These are phyloP conservation scores for Minunthozetes semirufus DNA, from an alignment of 2,888 invertebrate species.

Conservation along the genomic window DNA sequence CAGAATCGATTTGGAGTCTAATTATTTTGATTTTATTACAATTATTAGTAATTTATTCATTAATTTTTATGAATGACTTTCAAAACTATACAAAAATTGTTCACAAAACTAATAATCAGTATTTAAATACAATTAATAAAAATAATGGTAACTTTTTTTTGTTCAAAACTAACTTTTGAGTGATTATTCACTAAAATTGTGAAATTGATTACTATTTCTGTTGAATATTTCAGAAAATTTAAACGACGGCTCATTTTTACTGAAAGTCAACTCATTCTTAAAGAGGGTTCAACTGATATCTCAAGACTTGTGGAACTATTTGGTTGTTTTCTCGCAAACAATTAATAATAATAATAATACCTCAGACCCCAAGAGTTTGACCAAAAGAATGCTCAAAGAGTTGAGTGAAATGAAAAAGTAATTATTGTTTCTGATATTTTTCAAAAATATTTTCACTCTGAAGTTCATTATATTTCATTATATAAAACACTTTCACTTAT, in stretches of 20 bases:
- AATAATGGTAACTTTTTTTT: background rate
- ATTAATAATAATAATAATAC: background rate
- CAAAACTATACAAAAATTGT: background rate
- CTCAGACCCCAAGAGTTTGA: background rate
- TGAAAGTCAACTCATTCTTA: background rate
- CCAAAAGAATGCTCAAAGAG: background rate
- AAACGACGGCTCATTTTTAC: background rate
- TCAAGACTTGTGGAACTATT: background rate
- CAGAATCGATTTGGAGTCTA: background rate
- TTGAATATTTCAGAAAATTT: background rate
- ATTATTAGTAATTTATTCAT: background rate
- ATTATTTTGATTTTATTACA: background rate
- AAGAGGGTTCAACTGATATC: slow-evolving; percentile 1
- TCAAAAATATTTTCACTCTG: background rate
- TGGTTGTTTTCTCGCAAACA: background rate
- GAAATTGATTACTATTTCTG: background rate
- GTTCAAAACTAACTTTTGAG: background rate
- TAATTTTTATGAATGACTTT: background rate
- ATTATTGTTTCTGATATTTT: background rate
- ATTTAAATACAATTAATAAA: background rate
- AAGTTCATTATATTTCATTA: background rate
- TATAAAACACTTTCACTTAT: background rate
- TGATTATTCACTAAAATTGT: background rate
- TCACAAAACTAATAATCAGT: background rate
- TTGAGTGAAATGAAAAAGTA: slow-evolving; percentile 7